Percentiles rank a stretch among this genome's conserved stretches.
These are phyloP conservation scores for Myotis findleyi DNA, from an alignment of 2,797 vertebrate species.

Conservation along the genomic window DNA sequence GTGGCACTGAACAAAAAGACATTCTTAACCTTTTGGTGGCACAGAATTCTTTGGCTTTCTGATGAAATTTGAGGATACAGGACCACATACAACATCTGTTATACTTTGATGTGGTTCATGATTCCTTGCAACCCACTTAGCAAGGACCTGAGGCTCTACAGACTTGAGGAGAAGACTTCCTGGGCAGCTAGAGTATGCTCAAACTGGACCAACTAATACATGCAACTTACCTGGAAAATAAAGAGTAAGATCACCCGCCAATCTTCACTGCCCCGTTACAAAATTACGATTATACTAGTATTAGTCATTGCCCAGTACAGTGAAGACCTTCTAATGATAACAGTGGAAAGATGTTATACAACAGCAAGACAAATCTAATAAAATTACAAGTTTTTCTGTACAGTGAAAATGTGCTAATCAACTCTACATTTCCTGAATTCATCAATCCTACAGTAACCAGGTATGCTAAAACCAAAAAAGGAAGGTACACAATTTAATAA, in stretches of 20 bases:
- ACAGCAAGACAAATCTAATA: background rate
- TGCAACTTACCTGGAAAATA: background rate
- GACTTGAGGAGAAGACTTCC: background rate
- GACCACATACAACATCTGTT: background rate
- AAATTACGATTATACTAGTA: background rate
- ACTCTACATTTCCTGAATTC: background rate
- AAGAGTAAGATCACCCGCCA: background rate
- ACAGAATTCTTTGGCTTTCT: constrained; percentile 1
- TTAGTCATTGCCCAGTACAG: background rate
- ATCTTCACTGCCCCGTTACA: constrained; percentile 5
- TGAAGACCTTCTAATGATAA: constrained; percentile 27
- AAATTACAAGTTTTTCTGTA: background rate
- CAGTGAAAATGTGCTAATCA: background rate
- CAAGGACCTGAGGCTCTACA: background rate
- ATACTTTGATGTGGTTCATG: background rate
- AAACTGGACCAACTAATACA: background rate
- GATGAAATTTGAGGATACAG: constrained; percentile 19
- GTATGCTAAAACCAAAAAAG: background rate
- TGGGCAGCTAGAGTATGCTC: background rate
- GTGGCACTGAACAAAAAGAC: constrained; percentile 17
- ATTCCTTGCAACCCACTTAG: background rate
- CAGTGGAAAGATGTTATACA: background rate
- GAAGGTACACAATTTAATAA: background rate
- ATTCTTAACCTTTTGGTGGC: background rate
- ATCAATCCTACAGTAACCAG: background rate